These are phyloP conservation scores for Saturnia pavonia DNA, from an alignment of 2,888 invertebrate genomes.

Conservation along the genomic window DNA sequence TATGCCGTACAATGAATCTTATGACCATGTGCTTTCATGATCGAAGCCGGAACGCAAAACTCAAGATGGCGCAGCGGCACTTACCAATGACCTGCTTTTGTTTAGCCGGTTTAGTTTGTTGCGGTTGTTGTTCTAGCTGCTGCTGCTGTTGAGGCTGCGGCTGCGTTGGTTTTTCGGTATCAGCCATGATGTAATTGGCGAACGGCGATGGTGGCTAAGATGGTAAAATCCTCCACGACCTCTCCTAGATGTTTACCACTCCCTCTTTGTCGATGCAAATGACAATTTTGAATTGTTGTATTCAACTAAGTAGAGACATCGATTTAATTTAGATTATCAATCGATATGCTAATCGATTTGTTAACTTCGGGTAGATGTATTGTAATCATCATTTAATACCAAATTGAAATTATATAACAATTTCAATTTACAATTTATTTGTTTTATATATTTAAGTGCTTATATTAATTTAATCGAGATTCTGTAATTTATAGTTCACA, in stretches of 20 bases:
- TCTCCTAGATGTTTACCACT: constrained; percentile 87
- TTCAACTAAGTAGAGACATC: background rate
- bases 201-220: constrained; percentile 87
- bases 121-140: constrained; percentile 83
- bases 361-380: too few relatives aligned
- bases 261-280: constrained; percentile 74
- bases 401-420: too few relatives aligned
- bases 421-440: too few relatives aligned
- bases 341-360: background rate
- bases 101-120: constrained; percentile 84
- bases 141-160: constrained; percentile 85
- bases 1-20: constrained; percentile 33
- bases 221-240: constrained; percentile 89
- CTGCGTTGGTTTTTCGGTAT: constrained; percentile 94
- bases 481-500: too few relatives aligned
- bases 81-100: constrained; percentile 95
- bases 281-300: constrained; percentile 25
- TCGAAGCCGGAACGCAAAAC: constrained; percentile 53
- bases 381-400: too few relatives aligned
- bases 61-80: constrained; percentile 79
- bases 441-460: too few relatives aligned
- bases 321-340: background rate
- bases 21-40: constrained; percentile 67
- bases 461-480: too few relatives aligned
- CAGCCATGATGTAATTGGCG: constrained; percentile 95